Conservation (phyloP, 2,888 invertebrate genomes). For the Punctoribates punctum region DNA sequence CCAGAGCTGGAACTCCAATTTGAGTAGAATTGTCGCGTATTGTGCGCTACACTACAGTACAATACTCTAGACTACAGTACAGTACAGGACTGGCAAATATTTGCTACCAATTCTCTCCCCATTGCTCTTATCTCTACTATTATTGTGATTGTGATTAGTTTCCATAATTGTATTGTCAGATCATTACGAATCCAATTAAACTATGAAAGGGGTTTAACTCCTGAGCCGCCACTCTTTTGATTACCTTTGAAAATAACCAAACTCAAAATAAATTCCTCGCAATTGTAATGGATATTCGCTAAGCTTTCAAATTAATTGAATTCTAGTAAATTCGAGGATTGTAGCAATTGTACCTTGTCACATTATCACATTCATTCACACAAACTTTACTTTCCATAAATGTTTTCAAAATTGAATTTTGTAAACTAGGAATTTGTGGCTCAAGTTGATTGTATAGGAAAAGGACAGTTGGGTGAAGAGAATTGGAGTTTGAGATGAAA, state of each 20-base stretch:
- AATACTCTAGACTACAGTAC: neutral
- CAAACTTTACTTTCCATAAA: too few species aligned
- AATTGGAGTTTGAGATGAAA: too few species aligned
- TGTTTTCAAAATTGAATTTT: too few species aligned
- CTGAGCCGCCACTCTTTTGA: neutral
- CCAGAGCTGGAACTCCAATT: neutral
- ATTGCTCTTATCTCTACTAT: conserved; percentile 13
- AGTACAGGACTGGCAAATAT: conserved; percentile 13
- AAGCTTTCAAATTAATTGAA: neutral
- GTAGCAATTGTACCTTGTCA: too few species aligned
- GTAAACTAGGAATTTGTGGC: too few species aligned
- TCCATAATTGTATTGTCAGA: conserved; percentile 26
- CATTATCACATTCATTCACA: too few species aligned
- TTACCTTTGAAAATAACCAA: conserved; percentile 4
- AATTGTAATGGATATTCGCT: conserved; percentile 14
- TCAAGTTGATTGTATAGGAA: too few species aligned
- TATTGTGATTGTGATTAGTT: conserved; percentile 24
- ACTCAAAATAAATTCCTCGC: neutral
- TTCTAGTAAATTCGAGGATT: neutral
- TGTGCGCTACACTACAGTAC: conserved; percentile 7
- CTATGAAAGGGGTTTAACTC: conserved; percentile 27
- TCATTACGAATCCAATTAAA: conserved; percentile 35
- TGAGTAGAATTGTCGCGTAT: conserved; percentile 13
- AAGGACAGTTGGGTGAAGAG: too few species aligned
- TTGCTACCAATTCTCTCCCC: conserved; percentile 4